Conservation (phyloP, 2,888 invertebrate genomes). For the Thysanoteuthis rhombus region DNA sequence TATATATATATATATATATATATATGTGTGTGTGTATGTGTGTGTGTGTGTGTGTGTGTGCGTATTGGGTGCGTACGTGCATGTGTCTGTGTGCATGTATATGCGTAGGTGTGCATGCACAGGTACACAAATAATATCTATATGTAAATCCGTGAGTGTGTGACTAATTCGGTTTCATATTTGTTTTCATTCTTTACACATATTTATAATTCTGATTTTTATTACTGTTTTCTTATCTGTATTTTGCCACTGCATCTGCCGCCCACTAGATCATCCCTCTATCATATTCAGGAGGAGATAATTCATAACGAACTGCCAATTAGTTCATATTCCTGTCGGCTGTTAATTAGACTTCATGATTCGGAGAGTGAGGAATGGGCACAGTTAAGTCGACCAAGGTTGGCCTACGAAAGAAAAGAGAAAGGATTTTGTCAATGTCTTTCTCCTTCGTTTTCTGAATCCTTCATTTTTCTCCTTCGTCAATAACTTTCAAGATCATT, state of each 20-base stretch:
- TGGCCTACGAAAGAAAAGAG: neutral
- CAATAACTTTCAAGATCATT: too few species aligned
- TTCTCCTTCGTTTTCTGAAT: too few species aligned
- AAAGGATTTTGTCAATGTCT: neutral
- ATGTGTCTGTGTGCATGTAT: neutral
- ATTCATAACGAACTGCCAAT: neutral
- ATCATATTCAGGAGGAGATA: neutral
- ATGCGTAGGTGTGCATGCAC: neutral
- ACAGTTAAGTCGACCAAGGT: neutral
- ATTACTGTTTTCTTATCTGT: neutral
- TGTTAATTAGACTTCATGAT: neutral
- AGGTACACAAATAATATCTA: neutral
- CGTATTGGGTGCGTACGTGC: neutral
- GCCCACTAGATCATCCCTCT: neutral
- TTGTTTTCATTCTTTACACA: too few species aligned
- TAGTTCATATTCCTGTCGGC: neutral
- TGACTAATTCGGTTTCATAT: too few species aligned
- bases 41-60: neutral
- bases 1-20: neutral
- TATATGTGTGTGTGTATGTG: neutral
- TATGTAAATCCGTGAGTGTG: too few species aligned
- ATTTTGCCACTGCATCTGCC: neutral
- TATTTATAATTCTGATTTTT: neutral
- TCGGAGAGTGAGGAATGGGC: neutral
- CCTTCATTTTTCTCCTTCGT: too few species aligned